Conservation (phyloP, 2,113 vertebrate species). For the Ctenomys sociabilis region DNA sequence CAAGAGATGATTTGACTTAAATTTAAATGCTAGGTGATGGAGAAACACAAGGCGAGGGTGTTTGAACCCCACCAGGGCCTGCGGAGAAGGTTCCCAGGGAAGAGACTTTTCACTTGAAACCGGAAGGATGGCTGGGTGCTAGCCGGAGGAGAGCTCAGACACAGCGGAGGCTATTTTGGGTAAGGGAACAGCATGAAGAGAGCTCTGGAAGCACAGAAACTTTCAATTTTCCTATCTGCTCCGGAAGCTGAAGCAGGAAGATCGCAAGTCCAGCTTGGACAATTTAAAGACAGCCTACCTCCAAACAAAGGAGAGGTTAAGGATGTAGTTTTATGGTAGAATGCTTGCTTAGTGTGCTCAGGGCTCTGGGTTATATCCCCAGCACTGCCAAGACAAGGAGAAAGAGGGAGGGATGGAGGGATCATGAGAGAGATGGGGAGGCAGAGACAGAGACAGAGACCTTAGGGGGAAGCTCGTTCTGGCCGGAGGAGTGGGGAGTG, state of each 20-base stretch:
- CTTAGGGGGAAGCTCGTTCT: background rate
- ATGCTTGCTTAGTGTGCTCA: background rate
- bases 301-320: background rate
- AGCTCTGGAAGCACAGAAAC: background rate
- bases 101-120: background rate
- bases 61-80: background rate
- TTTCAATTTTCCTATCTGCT: background rate
- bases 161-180: accelerated
- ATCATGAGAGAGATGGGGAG: background rate
- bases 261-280: background rate
- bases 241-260: background rate
- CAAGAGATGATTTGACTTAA: background rate
- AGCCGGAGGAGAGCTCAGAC: accelerated
- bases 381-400: background rate
- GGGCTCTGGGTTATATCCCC: background rate
- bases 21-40: background rate
- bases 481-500: background rate
- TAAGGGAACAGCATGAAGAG: accelerated
- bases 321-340: background rate
- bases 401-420: background rate
- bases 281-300: background rate
- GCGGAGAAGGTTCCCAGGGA: background rate
- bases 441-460: background rate
- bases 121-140: background rate
- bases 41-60: background rate